A percentile compares a stretch with the other conserved stretches of the same genome.
These are phyloP conservation scores for Chloroceryle aenea DNA, from an alignment of 2,113 vertebrate species.

Conservation along the genomic window DNA sequence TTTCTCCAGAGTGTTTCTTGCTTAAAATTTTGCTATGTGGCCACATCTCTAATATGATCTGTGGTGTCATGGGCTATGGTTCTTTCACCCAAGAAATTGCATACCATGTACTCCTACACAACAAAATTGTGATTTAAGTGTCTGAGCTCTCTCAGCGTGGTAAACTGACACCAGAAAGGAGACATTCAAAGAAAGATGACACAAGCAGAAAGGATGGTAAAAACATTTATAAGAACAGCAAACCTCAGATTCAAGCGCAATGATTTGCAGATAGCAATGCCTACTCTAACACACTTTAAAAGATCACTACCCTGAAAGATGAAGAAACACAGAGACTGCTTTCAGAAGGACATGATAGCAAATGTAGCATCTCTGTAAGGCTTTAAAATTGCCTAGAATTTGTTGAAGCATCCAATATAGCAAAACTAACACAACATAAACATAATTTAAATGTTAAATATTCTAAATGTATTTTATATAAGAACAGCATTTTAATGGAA, in stretches of 20 bases:
- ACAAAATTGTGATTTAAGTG: neutral
- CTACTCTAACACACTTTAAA: neutral
- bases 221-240: neutral
- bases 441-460: neutral
- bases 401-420: neutral
- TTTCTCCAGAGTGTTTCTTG: neutral
- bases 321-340: neutral
- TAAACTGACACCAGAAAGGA: neutral
- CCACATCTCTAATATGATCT: neutral
- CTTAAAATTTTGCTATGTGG: neutral
- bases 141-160: neutral
- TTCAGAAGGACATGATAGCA: neutral
- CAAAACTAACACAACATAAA: neutral
- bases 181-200: neutral
- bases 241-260: neutral
- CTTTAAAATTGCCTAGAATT: neutral
- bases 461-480: neutral
- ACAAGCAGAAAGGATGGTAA: neutral
- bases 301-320: neutral
- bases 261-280: neutral
- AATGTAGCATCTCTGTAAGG: neutral
- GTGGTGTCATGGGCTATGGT: neutral
- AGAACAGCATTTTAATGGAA: neutral
- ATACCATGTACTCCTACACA: neutral
- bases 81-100: neutral